Percentiles rank a stretch among this genome's conserved stretches.
These are phyloP conservation scores for Pseudochirops cupreus DNA, from an alignment of 2,797 vertebrate species.

Conservation along the genomic window DNA sequence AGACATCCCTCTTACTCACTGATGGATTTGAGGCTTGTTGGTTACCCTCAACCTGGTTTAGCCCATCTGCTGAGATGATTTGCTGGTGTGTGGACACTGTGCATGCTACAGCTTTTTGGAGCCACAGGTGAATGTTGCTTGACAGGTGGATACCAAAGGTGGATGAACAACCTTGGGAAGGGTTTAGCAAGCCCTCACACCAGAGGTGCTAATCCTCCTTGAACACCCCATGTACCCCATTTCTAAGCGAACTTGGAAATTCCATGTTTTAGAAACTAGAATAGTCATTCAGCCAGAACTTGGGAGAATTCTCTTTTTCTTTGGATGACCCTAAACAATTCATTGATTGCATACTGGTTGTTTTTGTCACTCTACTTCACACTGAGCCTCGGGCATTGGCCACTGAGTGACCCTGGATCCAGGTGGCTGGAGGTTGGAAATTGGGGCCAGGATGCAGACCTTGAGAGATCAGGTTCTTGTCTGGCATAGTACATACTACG, in stretches of 20 bases:
- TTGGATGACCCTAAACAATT: conserved; percentile 35
- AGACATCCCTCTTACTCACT: neutral
- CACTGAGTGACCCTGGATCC: neutral
- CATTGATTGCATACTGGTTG: conserved; percentile 35
- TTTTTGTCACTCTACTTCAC: conserved; percentile 4
- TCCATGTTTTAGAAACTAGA: conserved; percentile 61
- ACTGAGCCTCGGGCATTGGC: neutral
- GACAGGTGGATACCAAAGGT: neutral
- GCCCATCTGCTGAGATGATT: neutral
- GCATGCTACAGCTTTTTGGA: neutral
- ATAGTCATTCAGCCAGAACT: conserved; percentile 20
- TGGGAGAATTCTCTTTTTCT: conserved; percentile 55
- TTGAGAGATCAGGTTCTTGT: conserved; percentile 43
- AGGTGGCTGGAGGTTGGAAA: neutral
- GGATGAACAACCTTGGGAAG: too few species aligned
- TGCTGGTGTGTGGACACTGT: neutral
- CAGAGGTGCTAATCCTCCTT: too few species aligned
- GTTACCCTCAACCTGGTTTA: neutral
- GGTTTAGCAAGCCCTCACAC: too few species aligned
- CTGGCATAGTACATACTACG: conserved; percentile 41
- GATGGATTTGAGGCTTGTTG: neutral
- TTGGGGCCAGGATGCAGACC: conserved; percentile 1
- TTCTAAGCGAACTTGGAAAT: conserved; percentile 57
- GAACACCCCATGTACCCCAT: neutral
- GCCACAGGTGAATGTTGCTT: neutral